Evolutionary conservation across 2,888 invertebrate genomes (phyloP), one percentile per base, ranked within the genome.

Genomic region (Herminia tarsipennalis): DNA sequence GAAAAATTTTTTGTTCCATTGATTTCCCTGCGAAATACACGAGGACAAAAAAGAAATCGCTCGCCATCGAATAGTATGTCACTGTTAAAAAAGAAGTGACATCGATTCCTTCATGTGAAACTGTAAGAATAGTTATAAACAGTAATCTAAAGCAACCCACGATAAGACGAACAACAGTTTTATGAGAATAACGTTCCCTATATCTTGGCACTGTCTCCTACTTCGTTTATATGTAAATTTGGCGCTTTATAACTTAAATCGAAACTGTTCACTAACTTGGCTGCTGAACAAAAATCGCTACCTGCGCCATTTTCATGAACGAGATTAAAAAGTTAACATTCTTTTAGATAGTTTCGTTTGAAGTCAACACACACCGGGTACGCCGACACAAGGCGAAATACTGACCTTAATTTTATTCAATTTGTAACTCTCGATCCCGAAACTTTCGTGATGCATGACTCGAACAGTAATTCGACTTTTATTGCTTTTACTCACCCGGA

Each of bases 381-480:
- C 52, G 67, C 65, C 58, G 41, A 58, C 65, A 56, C 56, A 52
- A 72, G 63, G 63, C 72, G 64, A 72, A 74, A 74, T 73, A 65
- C 72, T 73, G 76, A 69, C 83, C 85, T 83, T 84, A 86, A 88
- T 88, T 88, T 87, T 81, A 88, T 89, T 88, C 87, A 87, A 88
- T 89, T 88, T 86, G 85, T 76, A 84, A 86, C 84, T 86, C 81
- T 76, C 75, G 75, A 76, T 82, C 88, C 88, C 88, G 76, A 88
- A 88, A 89, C 85, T 88, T 88, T 80, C 70, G 77, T 88, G 86
- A 88, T 84, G 85, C 82, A 88, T 86, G 85, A 87, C 78, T 86
- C 78, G 72, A 80, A 79, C 83, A 80, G 82, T 88, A 88, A 88
- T 88, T 87, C 80, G 84, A 84, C 80, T 88, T 88, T 88, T 87